phyloP scores from a whole-genome alignment of 2,888 invertebrate species.

The Melieria crassipennis region DNA sequence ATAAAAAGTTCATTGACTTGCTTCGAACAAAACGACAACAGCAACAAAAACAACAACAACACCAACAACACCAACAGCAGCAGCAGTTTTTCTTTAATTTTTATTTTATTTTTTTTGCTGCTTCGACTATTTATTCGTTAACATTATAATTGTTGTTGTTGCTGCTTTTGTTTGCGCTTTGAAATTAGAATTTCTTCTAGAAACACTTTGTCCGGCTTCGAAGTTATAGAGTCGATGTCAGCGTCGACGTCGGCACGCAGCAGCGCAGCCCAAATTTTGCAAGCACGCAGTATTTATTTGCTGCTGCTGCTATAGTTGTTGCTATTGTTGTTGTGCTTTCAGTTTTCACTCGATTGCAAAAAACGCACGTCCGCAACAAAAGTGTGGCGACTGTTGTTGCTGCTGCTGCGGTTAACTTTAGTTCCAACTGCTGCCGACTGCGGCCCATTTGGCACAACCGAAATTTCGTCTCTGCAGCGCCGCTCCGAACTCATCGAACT shows the following conservation, averaged over 20 bases:
- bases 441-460: too few relatives aligned
- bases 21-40: conserved; percentile 10
- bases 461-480: too few relatives aligned
- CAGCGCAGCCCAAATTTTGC: neutral
- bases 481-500: too few relatives aligned
- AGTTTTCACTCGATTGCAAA: conserved; percentile 9
- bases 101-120: neutral
- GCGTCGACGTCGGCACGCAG: neutral
- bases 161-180: neutral
- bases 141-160: neutral
- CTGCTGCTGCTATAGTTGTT: too few relatives aligned
- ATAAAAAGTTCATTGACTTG: conserved; percentile 55
- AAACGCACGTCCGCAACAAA: conserved; percentile 4
- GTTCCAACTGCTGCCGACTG: neutral
- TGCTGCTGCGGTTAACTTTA: neutral
- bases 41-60: conserved; percentile 10
- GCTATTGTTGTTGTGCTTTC: neutral
- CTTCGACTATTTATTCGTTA: neutral
- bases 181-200: too few relatives aligned
- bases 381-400: neutral
- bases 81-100: neutral
- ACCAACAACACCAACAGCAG: conserved; percentile 18
- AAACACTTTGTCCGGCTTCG: too few relatives aligned
- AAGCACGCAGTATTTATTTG: conserved; percentile 3
- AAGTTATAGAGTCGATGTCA: neutral